Evolutionary conservation across 2,113 vertebrate species (phyloP).

Genomic region (Capreolus pygargus): DNA sequence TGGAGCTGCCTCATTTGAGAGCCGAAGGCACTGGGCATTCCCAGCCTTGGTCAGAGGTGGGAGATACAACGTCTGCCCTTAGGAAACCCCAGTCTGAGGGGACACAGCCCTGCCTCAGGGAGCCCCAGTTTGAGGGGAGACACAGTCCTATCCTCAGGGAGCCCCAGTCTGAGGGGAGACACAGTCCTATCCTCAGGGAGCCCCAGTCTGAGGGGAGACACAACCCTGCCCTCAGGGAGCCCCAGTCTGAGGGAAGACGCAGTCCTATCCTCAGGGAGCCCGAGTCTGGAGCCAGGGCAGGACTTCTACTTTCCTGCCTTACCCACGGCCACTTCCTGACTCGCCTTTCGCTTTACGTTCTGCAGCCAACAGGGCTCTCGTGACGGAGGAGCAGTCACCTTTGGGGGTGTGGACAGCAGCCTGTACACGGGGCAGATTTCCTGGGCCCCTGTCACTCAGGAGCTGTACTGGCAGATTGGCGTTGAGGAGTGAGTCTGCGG

Average conservation of each 20-base stretch:
- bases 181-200: too few species aligned
- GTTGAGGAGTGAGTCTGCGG: constrained; percentile 81
- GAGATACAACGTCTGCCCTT: not conserved
- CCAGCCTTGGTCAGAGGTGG: not conserved
- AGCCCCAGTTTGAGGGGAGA: too few species aligned
- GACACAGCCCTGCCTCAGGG: too few species aligned
- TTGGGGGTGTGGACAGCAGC: constrained; percentile 79
- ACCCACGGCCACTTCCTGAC: not conserved
- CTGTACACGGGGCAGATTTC: constrained; percentile 76
- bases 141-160: too few species aligned
- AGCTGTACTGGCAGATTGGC: constrained; percentile 84
- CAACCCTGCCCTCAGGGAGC: too few species aligned
- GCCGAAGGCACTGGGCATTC: not conserved
- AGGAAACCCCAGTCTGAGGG: not conserved
- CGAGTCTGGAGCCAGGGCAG: not conserved
- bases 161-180: too few species aligned
- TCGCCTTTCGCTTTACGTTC: not conserved
- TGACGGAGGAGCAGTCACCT: constrained; percentile 77
- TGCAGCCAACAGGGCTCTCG: constrained; percentile 23
- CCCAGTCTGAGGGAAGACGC: not conserved
- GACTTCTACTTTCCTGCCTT: not conserved
- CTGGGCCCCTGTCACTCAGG: constrained; percentile 82
- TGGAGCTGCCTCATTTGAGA: not conserved
- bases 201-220: too few species aligned
- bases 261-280: not conserved